Percentiles rank a stretch among this genome's conserved stretches.
phyloP scores from a whole-genome alignment of 2,888 invertebrate genomes.

The Periphyllus acericola region DNA sequence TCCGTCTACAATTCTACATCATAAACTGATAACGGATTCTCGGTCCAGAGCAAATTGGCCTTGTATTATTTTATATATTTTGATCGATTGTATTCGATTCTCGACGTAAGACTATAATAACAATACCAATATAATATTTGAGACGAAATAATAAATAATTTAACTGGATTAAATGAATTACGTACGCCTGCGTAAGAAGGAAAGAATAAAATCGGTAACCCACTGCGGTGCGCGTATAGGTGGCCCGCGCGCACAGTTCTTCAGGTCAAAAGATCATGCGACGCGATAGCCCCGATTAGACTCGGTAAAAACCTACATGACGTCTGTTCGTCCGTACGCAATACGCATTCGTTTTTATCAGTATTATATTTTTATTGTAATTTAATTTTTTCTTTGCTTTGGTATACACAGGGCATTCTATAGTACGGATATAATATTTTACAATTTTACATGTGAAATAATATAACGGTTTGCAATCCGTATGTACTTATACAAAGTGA shows the following conservation, averaged over 20 bases:
- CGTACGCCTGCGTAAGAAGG: not conserved
- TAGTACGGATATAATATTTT: too few species aligned
- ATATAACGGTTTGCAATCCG: too few species aligned
- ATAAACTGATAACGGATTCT: conserved; percentile 1
- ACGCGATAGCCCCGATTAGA: not conserved
- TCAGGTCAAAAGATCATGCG: not conserved
- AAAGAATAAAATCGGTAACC: conserved; percentile 9
- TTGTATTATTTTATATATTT: too few species aligned
- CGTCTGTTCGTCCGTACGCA: too few species aligned
- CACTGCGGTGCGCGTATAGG: not conserved
- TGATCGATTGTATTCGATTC: not conserved
- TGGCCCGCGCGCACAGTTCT: not conserved
- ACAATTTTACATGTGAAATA: too few species aligned
- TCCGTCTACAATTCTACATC: not conserved
- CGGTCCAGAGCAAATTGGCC: not conserved
- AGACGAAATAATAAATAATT: not conserved
- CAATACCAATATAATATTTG: not conserved
- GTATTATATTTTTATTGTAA: not conserved
- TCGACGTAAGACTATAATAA: not conserved
- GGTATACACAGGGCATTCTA: too few species aligned
- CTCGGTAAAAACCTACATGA: not conserved
- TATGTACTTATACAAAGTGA: too few species aligned
- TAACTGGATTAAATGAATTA: not conserved
- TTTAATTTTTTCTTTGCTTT: not conserved
- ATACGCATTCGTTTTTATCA: not conserved